Conservation (phyloP, 2,888 invertebrate species). For the Andrena minutula region DNA sequence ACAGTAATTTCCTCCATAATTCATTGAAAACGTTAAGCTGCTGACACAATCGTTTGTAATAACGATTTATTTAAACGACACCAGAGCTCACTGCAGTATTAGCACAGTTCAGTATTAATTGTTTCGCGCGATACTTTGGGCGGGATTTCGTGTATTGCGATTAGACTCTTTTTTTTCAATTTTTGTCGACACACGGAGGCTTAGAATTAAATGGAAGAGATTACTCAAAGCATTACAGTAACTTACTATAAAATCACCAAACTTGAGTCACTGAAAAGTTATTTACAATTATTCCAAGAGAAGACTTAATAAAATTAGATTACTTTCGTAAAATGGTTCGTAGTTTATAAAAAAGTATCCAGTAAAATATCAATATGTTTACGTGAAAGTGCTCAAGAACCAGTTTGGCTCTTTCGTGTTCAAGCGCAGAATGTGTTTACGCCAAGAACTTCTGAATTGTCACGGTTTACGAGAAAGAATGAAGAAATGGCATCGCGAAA, state of each 20-base stretch:
- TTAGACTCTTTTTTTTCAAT: background rate
- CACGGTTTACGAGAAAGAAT: background rate
- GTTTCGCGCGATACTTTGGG: conserved; percentile 26
- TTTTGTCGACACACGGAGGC: conserved; percentile 40
- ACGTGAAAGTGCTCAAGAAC: background rate
- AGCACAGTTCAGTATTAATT: conserved; percentile 35
- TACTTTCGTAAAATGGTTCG: too few species aligned
- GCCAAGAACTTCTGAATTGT: background rate
- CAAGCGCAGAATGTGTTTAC: background rate
- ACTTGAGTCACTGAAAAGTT: background rate
- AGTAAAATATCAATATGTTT: background rate
- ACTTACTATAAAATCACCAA: background rate
- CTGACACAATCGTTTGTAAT: background rate
- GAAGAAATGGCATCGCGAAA: background rate
- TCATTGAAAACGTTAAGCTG: conserved; percentile 11
- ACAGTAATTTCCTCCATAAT: background rate
- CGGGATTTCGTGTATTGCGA: conserved; percentile 19
- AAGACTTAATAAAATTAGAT: background rate
- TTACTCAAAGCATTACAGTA: background rate
- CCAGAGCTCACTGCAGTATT: conserved; percentile 17
- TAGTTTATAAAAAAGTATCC: too few species aligned
- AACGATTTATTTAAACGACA: background rate
- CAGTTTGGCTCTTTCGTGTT: background rate
- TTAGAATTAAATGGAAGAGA: background rate
- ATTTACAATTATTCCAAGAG: background rate